Conservation (phyloP, 2,113 vertebrate genomes). For the human region GRCh38 chrX:121658501-121659000, state of each 20-base stretch:
- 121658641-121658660: not conserved
- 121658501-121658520: constrained; percentile 28
- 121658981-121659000: not conserved
- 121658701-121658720: not conserved
- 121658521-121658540: not conserved
- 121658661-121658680: not conserved
- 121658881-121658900: not conserved
- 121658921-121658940: not conserved
- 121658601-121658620: not conserved
- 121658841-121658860: not conserved
- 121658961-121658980: not conserved
- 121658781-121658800: constrained; percentile 24
- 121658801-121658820: not conserved
- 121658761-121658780: not conserved
- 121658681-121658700: not conserved
- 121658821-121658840: not conserved
- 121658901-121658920: not conserved
- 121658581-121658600: not conserved
- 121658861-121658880: not conserved
- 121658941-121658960: not conserved
- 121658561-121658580: not conserved
- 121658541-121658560: not conserved
- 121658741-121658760: not conserved
- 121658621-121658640: not conserved
- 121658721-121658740: not conserved